Evolutionary conservation across 2,888 invertebrate species (phyloP).

Genomic region (Ennomos fuscantarius): DNA sequence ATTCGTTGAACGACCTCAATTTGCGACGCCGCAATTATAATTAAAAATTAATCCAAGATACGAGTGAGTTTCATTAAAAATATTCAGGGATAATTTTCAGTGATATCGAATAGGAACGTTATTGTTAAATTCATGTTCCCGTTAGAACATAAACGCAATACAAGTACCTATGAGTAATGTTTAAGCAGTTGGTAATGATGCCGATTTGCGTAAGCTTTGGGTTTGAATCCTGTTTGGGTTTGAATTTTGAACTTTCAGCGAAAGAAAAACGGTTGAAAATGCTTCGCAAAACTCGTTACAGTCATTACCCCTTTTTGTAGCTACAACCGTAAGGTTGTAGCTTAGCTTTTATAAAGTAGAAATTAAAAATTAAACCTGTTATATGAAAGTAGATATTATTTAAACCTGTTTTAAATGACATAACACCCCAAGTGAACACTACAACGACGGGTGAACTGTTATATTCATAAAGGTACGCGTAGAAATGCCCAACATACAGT

Average conservation of each 20-base stretch:
- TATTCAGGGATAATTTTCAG: conserved; percentile 21
- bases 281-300: no score
- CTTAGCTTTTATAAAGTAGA: not conserved
- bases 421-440: conserved; percentile 41
- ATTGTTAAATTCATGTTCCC: conserved; percentile 7
- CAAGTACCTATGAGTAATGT: not conserved
- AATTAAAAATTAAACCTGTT: conserved; percentile 11
- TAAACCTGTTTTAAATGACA: conserved; percentile 34
- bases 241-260: no score
- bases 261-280: no score
- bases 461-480: conserved; percentile 73
- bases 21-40: conserved; percentile 74
- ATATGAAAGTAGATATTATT: conserved; percentile 6
- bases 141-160: not conserved
- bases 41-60: conserved; percentile 76
- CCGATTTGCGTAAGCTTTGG: no score
- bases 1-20: conserved; percentile 59
- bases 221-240: no score
- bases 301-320: not conserved
- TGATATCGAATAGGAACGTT: conserved; percentile 5
- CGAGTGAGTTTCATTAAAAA: conserved; percentile 49
- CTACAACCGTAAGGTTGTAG: not conserved
- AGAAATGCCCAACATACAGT: conserved; percentile 76
- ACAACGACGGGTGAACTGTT: conserved; percentile 52
- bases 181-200: no score